A percentile compares a stretch with the other conserved stretches of the same genome.
phyloP scores from a whole-genome alignment of 1,140 invertebrate species.

The Wasmannia auropunctata region DNA sequence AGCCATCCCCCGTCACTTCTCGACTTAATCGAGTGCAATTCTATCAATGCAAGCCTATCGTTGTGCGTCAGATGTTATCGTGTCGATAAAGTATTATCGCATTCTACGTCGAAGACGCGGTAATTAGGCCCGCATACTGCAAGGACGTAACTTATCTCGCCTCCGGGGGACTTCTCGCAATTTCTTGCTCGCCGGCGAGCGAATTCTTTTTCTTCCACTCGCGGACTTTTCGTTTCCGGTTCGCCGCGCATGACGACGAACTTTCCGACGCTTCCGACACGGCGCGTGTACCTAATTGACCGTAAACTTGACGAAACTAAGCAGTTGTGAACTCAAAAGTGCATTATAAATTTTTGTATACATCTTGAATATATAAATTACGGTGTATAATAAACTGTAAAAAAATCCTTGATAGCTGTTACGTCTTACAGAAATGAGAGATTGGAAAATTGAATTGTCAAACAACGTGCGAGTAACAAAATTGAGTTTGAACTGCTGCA shows the following conservation, averaged over 20 bases:
- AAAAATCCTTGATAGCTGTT: neutral
- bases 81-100: neutral
- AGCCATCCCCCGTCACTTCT: neutral
- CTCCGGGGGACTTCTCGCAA: neutral
- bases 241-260: neutral
- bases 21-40: constrained; percentile 4
- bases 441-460: neutral
- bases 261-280: neutral
- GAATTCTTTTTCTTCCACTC: neutral
- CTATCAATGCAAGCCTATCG: neutral
- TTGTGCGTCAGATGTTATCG: neutral
- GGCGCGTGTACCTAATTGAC: neutral
- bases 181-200: neutral
- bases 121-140: neutral
- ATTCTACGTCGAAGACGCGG: neutral
- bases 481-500: neutral
- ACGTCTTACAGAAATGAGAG: neutral
- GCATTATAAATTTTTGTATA: neutral
- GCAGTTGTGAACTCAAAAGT: neutral
- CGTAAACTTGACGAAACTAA: neutral
- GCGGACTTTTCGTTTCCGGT: neutral
- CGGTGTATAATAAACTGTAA: neutral
- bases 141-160: neutral
- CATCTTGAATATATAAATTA: neutral
- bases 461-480: neutral